phyloP scores from a whole-genome alignment of 1,140 invertebrate genomes.

The Drosophila trapezifrons region DNA sequence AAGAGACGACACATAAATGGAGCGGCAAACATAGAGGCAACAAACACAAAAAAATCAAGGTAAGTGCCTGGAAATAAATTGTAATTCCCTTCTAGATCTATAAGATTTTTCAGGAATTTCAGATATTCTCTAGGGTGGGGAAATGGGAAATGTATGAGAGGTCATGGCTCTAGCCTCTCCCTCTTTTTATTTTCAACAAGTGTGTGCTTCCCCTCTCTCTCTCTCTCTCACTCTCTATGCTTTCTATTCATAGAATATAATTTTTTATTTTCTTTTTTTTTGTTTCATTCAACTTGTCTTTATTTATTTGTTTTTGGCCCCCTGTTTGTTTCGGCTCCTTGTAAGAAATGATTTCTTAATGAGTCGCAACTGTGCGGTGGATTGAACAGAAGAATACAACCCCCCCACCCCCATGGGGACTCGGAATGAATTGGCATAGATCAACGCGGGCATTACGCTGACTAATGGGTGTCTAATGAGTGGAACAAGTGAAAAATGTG shows the following conservation, averaged over 20 bases:
- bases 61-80: slow-evolving; percentile 5
- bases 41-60: slow-evolving; percentile 28
- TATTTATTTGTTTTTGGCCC: slow-evolving; percentile 33
- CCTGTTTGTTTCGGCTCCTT: slow-evolving; percentile 39
- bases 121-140: slow-evolving; percentile 9
- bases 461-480: slow-evolving; percentile 45
- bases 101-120: slow-evolving; percentile 17
- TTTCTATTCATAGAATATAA: slow-evolving; percentile 32
- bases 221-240: background rate
- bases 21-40: slow-evolving; percentile 20
- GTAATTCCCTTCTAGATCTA: background rate
- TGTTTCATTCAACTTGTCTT: slow-evolving; percentile 37
- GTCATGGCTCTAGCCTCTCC: slow-evolving; percentile 11
- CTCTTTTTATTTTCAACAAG: slow-evolving; percentile 27
- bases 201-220: slow-evolving; percentile 7
- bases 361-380: slow-evolving; percentile 43
- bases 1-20: slow-evolving; percentile 25
- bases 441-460: slow-evolving; percentile 34
- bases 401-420: too few species aligned
- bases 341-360: slow-evolving; percentile 65
- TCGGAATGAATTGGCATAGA: slow-evolving; percentile 42
- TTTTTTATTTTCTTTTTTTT: background rate
- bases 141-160: slow-evolving; percentile 7
- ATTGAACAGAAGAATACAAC: slow-evolving; percentile 27
- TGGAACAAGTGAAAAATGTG: slow-evolving; percentile 29